Evolutionary conservation across 1,140 invertebrate species (phyloP).

Genomic region (Dreissena rostriformis): DNA sequence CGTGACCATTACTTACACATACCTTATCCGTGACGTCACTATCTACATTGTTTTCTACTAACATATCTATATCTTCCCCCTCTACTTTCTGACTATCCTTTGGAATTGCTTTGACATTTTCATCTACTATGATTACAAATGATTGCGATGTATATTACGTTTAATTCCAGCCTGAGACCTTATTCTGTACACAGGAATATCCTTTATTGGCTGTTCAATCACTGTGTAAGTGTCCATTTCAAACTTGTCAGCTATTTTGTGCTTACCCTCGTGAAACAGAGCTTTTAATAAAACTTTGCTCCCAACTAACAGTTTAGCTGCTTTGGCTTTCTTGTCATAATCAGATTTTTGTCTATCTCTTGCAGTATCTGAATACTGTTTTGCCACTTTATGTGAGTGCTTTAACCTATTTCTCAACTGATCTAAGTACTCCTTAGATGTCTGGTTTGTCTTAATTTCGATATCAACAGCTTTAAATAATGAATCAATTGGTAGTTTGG

Average conservation of each 20-base stretch:
- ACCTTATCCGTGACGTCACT: too few relatives aligned
- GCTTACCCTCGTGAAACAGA: slow-evolving; percentile 8
- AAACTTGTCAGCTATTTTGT: slow-evolving; percentile 32
- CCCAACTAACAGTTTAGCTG: neutral
- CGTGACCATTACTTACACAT: too few relatives aligned
- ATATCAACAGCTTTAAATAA: neutral
- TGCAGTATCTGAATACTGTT: neutral
- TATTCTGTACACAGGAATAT: slow-evolving; percentile 34
- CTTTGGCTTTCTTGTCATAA: slow-evolving; percentile 19
- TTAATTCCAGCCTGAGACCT: neutral
- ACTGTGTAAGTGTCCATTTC: slow-evolving; percentile 12
- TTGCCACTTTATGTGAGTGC: neutral
- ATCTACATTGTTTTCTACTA: too few relatives aligned
- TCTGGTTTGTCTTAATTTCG: neutral
- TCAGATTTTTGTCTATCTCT: slow-evolving; percentile 2
- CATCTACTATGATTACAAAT: too few relatives aligned
- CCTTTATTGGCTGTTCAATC: slow-evolving; percentile 15
- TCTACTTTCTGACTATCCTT: too few relatives aligned
- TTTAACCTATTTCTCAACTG: slow-evolving; percentile 3
- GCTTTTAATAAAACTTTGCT: slow-evolving; percentile 13
- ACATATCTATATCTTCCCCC: too few relatives aligned
- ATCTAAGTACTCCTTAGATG: slow-evolving; percentile 6
- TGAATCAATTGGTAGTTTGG: slow-evolving; percentile 10
- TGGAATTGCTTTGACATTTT: too few relatives aligned
- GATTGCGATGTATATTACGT: slow-evolving; percentile 13